Evolutionary conservation across 2,113 vertebrate genomes (phyloP), one percentile per base, ranked within the genome.

Genomic region (Dasyprocta punctata): DNA sequence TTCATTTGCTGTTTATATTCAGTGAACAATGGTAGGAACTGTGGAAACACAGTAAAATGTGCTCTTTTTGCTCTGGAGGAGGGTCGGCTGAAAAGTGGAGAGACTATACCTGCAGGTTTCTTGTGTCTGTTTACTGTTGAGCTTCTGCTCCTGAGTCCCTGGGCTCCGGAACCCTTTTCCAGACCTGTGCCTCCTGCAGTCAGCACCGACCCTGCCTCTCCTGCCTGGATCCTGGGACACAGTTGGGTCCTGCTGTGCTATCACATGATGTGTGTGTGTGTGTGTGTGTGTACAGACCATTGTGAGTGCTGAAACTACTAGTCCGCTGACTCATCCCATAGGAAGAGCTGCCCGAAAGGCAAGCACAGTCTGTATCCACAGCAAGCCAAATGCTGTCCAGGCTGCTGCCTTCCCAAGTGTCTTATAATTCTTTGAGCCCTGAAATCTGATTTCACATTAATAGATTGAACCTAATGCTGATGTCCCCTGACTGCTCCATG

Each of bases 51-150:
- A 73, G 65, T 49, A 75, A 92, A 92, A 90, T 22, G 41, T 6
- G 71, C 58, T n/a, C 80, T 86, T 20, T 94, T 85, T 88, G 78
- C 36, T 87, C 22, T 88, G 73, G 24, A 94, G 60, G 36, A 73
- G 47, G 80, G 38, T 92, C 73, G 7, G 87, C 90, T 97, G 78
- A 73, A 89, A 92, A 77, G 56, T 89, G 52, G 24, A 49, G 52
- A 73, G 86, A 67, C 30, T 24, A 17, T 84, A 52, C 14, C 22
- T 38, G 71, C 61, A 77, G 78, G 78, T 63, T 58, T 65, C 41
- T 86, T 86, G 11, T 22, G 17, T 60, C 28, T n/a, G 16, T 24
- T 65, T 14, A 24, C 38, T 78, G 28, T 56, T 77, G 28, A 61
- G 52, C 36, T 93, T 16, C n/a, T 88, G 61, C 38, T 78, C 12